Base-by-base conservation (phyloP, 2,888 invertebrate genomes). In the Ceraclea dissimilis region DNA sequence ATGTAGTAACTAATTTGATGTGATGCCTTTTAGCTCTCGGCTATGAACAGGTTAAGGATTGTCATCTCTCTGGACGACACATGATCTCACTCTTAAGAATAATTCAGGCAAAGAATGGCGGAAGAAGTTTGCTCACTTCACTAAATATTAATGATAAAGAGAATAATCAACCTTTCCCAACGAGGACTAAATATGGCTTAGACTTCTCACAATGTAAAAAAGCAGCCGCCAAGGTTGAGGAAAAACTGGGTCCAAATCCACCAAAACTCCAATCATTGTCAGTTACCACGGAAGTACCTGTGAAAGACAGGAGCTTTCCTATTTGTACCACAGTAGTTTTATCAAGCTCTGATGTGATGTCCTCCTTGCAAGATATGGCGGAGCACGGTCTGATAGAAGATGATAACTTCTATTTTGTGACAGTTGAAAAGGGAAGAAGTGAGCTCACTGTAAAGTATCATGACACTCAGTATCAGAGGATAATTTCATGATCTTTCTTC, bases 1-100 rank as follows among this genome's bases (percentile, higher is more conserved):
- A n/a, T n/a, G n/a, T n/a, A n/a, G n/a, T n/a, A n/a, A n/a, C n/a
- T n/a, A n/a, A n/a, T n/a, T 16, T 39, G 39, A 13, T 39, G 39
- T 39, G 16, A 8, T 39, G 5, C 39, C 2, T 39, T 50, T 33
- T 34, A 60, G 60, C 20, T 6, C 19, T 60, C 5, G 60, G 60
- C n/a, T 60, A 47, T 26, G 49, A 13, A 2, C 19, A 43, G 11
- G 46, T 55, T n/a, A 55, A 53, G 20, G 44, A 60, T 18, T 55
- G 57, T 46, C 51, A 58, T 22, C 51, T 60, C 17, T 60, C 60
- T 13, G 60, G 60, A 8, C 21, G 49, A 2, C 60, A 60, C 44
- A 43, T 58, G 20, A 52, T 52, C 13, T 60, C 60, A 2, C 49
- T 60, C 13, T 33, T 60, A 11, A 39, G 52, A 22, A 52, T 60